Percentiles rank a stretch among this genome's conserved stretches.
phyloP scores from a whole-genome alignment of 2,888 invertebrate species.

The Caenorhabditis sp. region DNA sequence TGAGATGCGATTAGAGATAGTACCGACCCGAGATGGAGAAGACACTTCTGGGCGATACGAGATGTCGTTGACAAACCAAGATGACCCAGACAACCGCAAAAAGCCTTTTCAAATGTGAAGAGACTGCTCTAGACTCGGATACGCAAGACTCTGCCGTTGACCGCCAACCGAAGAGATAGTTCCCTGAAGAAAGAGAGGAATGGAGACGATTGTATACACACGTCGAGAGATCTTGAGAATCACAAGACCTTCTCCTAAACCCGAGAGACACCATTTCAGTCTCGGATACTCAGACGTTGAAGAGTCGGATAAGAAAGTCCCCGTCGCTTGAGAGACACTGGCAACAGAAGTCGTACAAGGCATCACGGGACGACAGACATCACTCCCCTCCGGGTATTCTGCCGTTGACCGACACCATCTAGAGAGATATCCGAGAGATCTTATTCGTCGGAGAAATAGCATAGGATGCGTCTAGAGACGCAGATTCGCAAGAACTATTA shows the following conservation, averaged over 20 bases:
- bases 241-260: slow-evolving; percentile 18
- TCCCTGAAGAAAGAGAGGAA: background rate
- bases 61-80: slow-evolving; percentile 27
- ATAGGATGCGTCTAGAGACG: slow-evolving; percentile 2
- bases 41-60: slow-evolving; percentile 1
- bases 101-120: slow-evolving; percentile 3
- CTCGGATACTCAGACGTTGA: background rate
- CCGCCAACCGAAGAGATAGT: slow-evolving; percentile 20
- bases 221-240: slow-evolving; percentile 33
- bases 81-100: slow-evolving; percentile 22
- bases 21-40: slow-evolving; percentile 29
- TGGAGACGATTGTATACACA: slow-evolving; percentile 11
- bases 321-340: slow-evolving; percentile 11
- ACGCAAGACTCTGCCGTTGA: slow-evolving; percentile 31
- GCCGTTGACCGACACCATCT: slow-evolving; percentile 27
- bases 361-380: slow-evolving; percentile 9
- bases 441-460: slow-evolving; percentile 8
- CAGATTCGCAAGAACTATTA: background rate
- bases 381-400: background rate
- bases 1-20: background rate
- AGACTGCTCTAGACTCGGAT: slow-evolving; percentile 10
- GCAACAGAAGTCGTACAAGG: slow-evolving; percentile 10
- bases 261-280: background rate
- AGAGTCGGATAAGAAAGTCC: slow-evolving; percentile 15
- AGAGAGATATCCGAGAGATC: slow-evolving; percentile 19